Base-by-base conservation (phyloP, 2,797 vertebrate genomes). In the Heteromormyrus szaboi region DNA sequence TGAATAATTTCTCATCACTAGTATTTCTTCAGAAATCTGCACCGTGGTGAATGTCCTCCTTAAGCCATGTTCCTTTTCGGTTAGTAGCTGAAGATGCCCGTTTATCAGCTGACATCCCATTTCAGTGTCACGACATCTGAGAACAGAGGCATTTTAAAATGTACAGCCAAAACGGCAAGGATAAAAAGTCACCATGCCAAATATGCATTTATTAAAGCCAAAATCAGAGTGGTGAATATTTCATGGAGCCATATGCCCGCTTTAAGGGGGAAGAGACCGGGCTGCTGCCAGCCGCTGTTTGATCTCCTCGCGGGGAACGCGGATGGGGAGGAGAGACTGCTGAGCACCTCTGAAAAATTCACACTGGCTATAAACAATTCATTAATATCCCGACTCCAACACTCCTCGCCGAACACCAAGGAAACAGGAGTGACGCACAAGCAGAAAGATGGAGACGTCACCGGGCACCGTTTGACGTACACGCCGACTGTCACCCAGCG, bases 301-400 rank as follows among this genome's bases (percentile, higher is more conserved):
- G 88, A 90, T 90, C 90, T 89, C 41, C 8, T 25, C 33, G n/a
- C 81, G 5, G 86, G 62, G n/a, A 46, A 33, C 9, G 44, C 44
- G 50, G 87, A 86, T 48, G 48, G 81, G 86, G 48, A 59, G 86
- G n/a, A 9, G 46, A 88, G 59, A 53, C 68, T 25, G 22, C 37
- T 54, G 62, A 79, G 87, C 33, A 19, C 50, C 33, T 62, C 50
- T 88, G 48, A 88, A 88, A 88, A 83, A 90, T 89, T 89, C 81
- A 88, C 89, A 41, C 76, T 65, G 17, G 87, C 46, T 88, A 90
- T 90, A 68, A 90, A 90, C 89, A 88, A 88, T 90, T 85, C 65
- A 72, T 88, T 86, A 85, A 86, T 59, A 86, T 44, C 85, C 37
- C 85, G 68, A 46, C 50, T 79, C 29, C 41, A 54, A 72, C 2